Evolutionary conservation across 30 jellyfish, hydroid and myxozoan genomes (phyloP).

Genomic region (Pelagia noctiluca): DNA sequence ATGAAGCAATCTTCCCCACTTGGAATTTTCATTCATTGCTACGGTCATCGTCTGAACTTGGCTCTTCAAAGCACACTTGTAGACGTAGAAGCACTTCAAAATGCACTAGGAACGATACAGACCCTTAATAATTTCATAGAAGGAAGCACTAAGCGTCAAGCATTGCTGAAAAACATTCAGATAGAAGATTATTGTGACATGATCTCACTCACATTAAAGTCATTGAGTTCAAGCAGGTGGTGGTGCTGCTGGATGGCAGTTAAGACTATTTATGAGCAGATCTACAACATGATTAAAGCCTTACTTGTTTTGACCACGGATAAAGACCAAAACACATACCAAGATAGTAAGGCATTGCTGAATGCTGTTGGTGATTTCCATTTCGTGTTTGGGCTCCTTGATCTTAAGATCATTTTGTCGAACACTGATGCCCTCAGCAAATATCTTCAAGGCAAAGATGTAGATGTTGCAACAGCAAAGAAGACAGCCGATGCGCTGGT

Average conservation of each 20-base stretch:
- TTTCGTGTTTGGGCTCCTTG: conserved; percentile 16
- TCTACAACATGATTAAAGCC: conserved; percentile 39
- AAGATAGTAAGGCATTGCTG: conserved; percentile 23
- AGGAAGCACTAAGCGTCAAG: conserved; percentile 60
- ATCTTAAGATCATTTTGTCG: conserved; percentile 26
- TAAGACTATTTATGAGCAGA: conserved; percentile 42
- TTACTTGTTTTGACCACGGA: conserved; percentile 23
- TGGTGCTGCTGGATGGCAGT: conserved; percentile 60
- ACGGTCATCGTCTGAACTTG: conserved; percentile 55
- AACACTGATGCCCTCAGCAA: conserved; percentile 24
- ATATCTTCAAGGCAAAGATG: conserved; percentile 25
- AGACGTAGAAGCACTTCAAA: conserved; percentile 59
- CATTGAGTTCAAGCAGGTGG: conserved; percentile 68
- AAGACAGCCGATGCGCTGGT: conserved; percentile 50
- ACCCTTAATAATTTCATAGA: conserved; percentile 51
- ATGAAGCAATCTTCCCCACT: conserved; percentile 54
- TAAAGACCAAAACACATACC: conserved; percentile 44
- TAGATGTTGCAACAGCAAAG: conserved; percentile 42
- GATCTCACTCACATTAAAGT: conserved; percentile 29
- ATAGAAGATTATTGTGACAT: conserved; percentile 17
- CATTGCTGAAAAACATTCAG: conserved; percentile 48
- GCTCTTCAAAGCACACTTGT: conserved; percentile 60
- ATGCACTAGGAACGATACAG: conserved; percentile 60
- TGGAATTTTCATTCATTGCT: conserved; percentile 48
- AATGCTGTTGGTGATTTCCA: conserved; percentile 27